Conservation (phyloP, 1,140 invertebrate species). For the Tribolium madens region DNA sequence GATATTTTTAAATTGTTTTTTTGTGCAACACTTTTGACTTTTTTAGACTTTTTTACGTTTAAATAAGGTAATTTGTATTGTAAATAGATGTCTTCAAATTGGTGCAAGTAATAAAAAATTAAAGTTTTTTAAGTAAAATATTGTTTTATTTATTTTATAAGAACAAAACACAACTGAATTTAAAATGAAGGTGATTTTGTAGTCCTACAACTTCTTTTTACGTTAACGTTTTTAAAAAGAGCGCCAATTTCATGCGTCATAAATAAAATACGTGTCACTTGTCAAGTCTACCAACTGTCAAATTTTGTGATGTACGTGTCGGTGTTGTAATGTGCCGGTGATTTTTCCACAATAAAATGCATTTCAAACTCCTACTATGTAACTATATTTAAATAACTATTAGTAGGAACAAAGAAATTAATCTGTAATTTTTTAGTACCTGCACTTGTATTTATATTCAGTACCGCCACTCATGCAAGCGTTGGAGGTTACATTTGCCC, state of each 20-base stretch:
- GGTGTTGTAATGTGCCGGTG: slow-evolving; percentile 27
- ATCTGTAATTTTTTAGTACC: neutral
- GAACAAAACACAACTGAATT: no score
- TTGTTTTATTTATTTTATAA: no score
- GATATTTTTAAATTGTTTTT: no score
- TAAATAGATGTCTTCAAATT: no score
- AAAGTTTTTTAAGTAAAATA: no score
- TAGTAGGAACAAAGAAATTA: neutral
- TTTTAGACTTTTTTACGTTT: no score
- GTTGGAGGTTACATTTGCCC: slow-evolving; percentile 59
- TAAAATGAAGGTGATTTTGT: no score
- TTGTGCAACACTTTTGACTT: no score
- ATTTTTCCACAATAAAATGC: slow-evolving; percentile 6
- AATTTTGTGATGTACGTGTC: slow-evolving; percentile 12
- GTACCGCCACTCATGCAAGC: slow-evolving; percentile 48
- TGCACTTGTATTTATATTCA: slow-evolving; percentile 7
- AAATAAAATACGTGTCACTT: neutral
- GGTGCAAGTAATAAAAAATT: no score
- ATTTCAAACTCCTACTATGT: neutral
- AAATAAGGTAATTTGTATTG: no score
- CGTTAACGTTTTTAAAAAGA: neutral
- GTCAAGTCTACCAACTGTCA: neutral
- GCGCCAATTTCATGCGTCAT: neutral
- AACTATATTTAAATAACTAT: neutral
- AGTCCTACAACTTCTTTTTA: neutral